phyloP scores from a whole-genome alignment of 2,113 vertebrate genomes.

The Cynopterus brachyotis region DNA sequence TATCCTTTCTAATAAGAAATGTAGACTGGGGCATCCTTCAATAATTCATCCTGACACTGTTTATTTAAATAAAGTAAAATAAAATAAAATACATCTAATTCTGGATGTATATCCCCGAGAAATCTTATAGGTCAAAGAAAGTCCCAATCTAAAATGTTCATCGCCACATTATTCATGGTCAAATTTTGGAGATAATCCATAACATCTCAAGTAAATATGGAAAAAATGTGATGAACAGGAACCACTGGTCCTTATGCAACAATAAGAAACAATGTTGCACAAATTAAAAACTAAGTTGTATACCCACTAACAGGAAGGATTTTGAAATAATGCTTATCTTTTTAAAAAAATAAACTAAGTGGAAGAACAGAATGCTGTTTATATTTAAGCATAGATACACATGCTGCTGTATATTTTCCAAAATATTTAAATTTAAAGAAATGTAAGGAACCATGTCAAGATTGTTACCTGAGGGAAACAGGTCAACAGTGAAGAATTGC shows the following conservation, averaged over 20 bases:
- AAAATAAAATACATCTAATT: neutral
- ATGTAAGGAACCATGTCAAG: neutral
- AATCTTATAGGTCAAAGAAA: neutral
- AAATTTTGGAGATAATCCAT: neutral
- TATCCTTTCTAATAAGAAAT: neutral
- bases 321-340: neutral
- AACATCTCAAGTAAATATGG: neutral
- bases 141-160: neutral
- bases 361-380: neutral
- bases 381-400: neutral
- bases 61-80: neutral
- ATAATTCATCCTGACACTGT: neutral
- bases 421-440: neutral
- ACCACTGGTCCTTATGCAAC: neutral
- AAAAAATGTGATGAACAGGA: neutral
- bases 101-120: neutral
- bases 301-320: neutral
- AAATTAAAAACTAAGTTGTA: neutral
- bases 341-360: neutral
- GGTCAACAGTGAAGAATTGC: neutral
- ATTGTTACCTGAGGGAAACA: neutral
- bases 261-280: neutral
- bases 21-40: neutral
- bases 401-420: neutral
- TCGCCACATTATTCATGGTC: neutral